Evolutionary conservation across 1,140 invertebrate genomes (phyloP).

Genomic region (Diuraphis noxia): DNA sequence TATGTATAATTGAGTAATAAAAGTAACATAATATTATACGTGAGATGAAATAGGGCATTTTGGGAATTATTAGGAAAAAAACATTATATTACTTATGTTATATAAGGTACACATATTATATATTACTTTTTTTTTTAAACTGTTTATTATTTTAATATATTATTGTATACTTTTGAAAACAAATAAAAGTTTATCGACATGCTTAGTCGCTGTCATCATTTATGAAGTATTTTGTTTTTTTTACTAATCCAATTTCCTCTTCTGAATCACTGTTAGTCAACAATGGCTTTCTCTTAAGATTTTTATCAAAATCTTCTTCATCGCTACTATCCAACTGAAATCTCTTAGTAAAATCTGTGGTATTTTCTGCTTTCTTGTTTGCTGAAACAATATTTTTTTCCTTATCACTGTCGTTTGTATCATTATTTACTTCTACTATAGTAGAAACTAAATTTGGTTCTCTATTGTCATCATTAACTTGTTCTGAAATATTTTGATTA

Average conservation of each 20-base stretch:
- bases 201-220: constrained; percentile 26
- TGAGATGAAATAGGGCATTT: constrained; percentile 26
- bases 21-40: neutral
- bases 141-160: constrained; percentile 50
- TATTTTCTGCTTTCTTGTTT: neutral
- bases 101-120: neutral
- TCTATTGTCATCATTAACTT: neutral
- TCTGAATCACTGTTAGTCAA: neutral
- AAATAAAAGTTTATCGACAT: constrained; percentile 14
- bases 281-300: neutral
- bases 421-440: too few relatives aligned
- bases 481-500: neutral
- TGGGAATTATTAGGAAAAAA: neutral
- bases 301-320: neutral
- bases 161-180: constrained; percentile 32
- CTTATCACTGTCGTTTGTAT: neutral
- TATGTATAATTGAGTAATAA: constrained; percentile 8
- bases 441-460: too few relatives aligned
- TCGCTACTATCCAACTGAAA: neutral
- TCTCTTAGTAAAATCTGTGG: neutral
- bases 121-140: constrained; percentile 3
- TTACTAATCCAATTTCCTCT: neutral
- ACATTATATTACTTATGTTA: neutral
- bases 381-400: neutral
- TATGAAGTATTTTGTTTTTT: constrained; percentile 17